phyloP scores from a whole-genome alignment of 2,888 invertebrate genomes.

The Cephus sareptanus region DNA sequence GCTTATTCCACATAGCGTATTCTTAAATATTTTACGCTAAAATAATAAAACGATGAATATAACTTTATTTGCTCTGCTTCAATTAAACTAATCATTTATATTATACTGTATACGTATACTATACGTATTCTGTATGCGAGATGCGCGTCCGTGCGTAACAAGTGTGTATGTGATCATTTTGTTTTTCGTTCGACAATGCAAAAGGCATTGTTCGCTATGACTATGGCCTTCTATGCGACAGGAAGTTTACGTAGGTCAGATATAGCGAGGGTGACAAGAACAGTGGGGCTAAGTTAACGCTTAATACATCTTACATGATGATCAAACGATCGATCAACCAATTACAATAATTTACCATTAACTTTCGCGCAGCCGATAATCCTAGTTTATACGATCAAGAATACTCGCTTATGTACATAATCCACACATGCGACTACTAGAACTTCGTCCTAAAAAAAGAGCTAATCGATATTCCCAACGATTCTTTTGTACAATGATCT shows the following conservation, averaged over 20 bases:
- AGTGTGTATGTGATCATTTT: background rate
- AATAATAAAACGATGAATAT: background rate
- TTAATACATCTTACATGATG: background rate
- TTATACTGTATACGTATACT: too few species aligned
- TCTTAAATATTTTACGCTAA: background rate
- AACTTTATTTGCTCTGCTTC: background rate
- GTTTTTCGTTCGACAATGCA: background rate
- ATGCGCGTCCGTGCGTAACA: background rate
- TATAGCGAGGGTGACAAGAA: background rate
- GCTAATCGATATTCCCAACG: background rate
- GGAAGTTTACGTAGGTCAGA: background rate
- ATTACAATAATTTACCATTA: background rate
- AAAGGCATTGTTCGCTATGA: background rate
- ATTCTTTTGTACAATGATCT: background rate
- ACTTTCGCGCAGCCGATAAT: background rate
- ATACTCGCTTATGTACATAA: background rate
- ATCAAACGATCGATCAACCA: background rate
- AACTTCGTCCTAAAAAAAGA: background rate
- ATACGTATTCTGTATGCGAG: background rate
- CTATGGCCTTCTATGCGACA: background rate
- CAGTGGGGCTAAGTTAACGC: background rate
- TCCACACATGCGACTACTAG: background rate
- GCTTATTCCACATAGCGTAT: conserved; percentile 40
- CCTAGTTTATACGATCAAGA: background rate
- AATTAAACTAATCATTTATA: background rate